phyloP scores from a whole-genome alignment of 2,888 invertebrate species.

The Drosophila kanekoi region DNA sequence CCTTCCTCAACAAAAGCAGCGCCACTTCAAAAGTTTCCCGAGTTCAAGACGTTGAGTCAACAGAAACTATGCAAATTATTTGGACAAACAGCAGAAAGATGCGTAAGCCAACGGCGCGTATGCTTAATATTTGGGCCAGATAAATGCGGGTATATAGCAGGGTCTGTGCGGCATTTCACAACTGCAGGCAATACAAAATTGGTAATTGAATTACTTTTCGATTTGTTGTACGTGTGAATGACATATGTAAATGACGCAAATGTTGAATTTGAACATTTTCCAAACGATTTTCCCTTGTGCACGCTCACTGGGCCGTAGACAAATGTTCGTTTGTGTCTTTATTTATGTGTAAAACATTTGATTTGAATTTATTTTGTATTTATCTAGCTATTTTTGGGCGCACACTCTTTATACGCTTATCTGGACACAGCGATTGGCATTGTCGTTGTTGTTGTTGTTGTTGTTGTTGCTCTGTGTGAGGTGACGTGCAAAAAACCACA shows the following conservation, averaged over 20 bases:
- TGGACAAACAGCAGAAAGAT: slow-evolving; percentile 35
- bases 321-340: slow-evolving; percentile 39
- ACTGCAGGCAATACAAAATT: slow-evolving; percentile 13
- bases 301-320: slow-evolving; percentile 47
- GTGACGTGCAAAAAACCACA: slow-evolving; percentile 47
- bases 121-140: slow-evolving; percentile 29
- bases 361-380: slow-evolving; percentile 37
- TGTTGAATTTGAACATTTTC: too few relatives aligned
- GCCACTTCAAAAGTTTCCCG: slow-evolving; percentile 37
- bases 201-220: slow-evolving; percentile 34
- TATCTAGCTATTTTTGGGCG: slow-evolving; percentile 35
- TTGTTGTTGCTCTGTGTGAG: slow-evolving; percentile 22
- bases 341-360: slow-evolving; percentile 23
- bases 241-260: slow-evolving; percentile 62
- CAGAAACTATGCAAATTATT: slow-evolving; percentile 39
- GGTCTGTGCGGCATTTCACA: slow-evolving; percentile 29
- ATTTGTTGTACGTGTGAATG: slow-evolving; percentile 34
- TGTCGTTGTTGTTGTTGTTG: slow-evolving; percentile 20
- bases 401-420: slow-evolving; percentile 63
- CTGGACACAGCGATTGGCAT: slow-evolving; percentile 44
- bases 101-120: slow-evolving; percentile 44
- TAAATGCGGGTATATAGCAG: slow-evolving; percentile 1
- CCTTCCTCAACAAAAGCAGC: slow-evolving; percentile 42
- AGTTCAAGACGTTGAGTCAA: slow-evolving; percentile 24
- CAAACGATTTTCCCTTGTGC: slow-evolving; percentile 27